Evolutionary conservation across 2,113 vertebrate species (phyloP).

Genomic region (Ceyx margarethae): DNA sequence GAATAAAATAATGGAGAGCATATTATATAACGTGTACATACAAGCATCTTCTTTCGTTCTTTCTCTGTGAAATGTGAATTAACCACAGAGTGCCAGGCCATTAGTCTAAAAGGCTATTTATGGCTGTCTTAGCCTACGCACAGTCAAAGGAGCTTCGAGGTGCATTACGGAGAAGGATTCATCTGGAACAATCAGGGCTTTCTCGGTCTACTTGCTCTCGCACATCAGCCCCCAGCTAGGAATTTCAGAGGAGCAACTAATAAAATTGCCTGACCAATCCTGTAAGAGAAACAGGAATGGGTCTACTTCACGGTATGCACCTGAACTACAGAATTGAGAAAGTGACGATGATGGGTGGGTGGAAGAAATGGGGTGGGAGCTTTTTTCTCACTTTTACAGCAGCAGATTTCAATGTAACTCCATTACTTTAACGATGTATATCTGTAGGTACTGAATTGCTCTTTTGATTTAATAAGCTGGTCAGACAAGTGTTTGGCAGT

Average conservation of each 20-base stretch:
- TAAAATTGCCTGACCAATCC: constrained; percentile 52
- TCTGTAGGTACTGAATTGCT: constrained; percentile 75
- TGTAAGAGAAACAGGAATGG: constrained; percentile 53
- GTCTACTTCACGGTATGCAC: neutral
- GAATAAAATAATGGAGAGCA: constrained; percentile 77
- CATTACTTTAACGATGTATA: constrained; percentile 77
- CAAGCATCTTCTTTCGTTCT: constrained; percentile 65
- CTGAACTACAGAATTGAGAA: constrained; percentile 3
- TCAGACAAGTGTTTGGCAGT: constrained; percentile 74
- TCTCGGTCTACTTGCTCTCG: neutral
- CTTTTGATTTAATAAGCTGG: constrained; percentile 76
- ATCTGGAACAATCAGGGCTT: neutral
- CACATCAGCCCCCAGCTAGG: neutral
- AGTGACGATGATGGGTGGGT: neutral
- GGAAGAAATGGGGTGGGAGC: neutral
- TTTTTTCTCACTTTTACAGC: constrained; percentile 70
- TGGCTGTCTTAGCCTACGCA: constrained; percentile 28
- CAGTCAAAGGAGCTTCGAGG: constrained; percentile 27
- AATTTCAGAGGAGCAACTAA: constrained; percentile 48
- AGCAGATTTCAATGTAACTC: constrained; percentile 75
- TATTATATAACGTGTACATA: constrained; percentile 76
- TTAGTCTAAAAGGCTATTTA: constrained; percentile 70
- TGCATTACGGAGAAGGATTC: neutral
- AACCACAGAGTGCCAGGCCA: constrained; percentile 67
- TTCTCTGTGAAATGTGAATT: constrained; percentile 69